Base-by-base conservation (phyloP, 2,113 vertebrate genomes). In the Panthera uncia region DNA sequence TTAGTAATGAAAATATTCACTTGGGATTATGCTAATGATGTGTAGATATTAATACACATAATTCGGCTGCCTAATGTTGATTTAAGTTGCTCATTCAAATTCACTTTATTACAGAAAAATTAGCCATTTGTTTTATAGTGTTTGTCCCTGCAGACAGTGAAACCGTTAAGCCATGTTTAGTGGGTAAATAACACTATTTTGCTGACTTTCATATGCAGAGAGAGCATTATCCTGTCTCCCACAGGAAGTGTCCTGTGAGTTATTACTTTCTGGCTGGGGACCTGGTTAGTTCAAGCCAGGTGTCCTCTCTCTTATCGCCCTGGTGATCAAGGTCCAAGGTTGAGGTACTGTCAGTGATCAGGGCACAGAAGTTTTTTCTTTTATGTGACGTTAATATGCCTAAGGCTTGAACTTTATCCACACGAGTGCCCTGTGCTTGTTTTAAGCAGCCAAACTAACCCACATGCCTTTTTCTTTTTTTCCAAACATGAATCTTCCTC, bases 1-100 rank as follows among this genome's bases (percentile, higher is more conserved):
- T 94, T 61, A 89, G 81, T 96, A 96, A 97, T 95, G 68, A 97
- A 96, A 89, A 25, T 89, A 95, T 95, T 82, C 97, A 93, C 92
- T 93, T 84, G 97, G 94, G 97, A 89, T 95, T 97, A 91, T 97
- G 92, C 91, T 97, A 98, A 98, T 96, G 84, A 88, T 93, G 13
- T 97, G 41, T 74, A 91, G 91, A 95, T 98, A 98, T 97, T 98
- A 98, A 98, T 97, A 97, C 29, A 80, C 85, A 97, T 96, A 96
- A 97, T 98, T 96, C 78, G 92, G 85, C 84, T 95, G 92, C 95
- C 88, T 98, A 94, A 97, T 97, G 94, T 86, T 98, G 97, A 98
- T 98, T 98, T 98, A 96, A 96, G 95, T 97, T 97, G 94, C 91
- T 98, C 94, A 97, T 98, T 98, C 84, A 91, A 52, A 97, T 98